A percentile compares a stretch with the other conserved stretches of the same genome.
These are phyloP conservation scores for Amphipoea oculea DNA, from an alignment of 2,888 invertebrate genomes.

Conservation along the genomic window DNA sequence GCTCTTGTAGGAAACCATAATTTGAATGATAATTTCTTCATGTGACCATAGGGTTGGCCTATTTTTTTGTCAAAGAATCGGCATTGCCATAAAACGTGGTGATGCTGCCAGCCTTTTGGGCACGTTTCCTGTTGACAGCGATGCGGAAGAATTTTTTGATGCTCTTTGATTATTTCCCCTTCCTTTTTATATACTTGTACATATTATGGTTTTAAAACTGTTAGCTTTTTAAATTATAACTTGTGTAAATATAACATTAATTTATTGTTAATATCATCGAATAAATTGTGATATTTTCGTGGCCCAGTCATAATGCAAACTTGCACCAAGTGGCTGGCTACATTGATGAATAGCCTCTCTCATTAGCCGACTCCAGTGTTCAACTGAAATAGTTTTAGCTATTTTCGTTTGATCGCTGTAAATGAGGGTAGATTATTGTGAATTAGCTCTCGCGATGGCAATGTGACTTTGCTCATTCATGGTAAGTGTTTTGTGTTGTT, in stretches of 20 bases:
- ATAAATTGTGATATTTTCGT: slow-evolving; percentile 7
- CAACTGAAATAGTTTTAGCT: slow-evolving; percentile 59
- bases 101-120: too few relatives aligned
- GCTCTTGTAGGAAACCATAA: background rate
- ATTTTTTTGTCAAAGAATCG: too few relatives aligned
- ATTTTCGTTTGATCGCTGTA: slow-evolving; percentile 58
- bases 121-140: too few relatives aligned
- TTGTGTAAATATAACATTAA: too few relatives aligned
- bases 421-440: slow-evolving; percentile 44
- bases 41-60: too few relatives aligned
- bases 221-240: too few relatives aligned
- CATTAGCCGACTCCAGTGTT: slow-evolving; percentile 56
- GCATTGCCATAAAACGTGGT: too few relatives aligned
- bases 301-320: slow-evolving; percentile 37
- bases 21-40: background rate
- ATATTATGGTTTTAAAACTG: too few relatives aligned
- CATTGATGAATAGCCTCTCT: slow-evolving; percentile 63
- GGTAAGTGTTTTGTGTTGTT: background rate
- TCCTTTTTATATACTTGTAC: too few relatives aligned
- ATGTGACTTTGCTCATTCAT: slow-evolving; percentile 10
- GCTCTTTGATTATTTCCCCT: too few relatives aligned
- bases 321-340: slow-evolving; percentile 48
- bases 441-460: slow-evolving; percentile 15
- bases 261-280: too few relatives aligned
- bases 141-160: too few relatives aligned